Conservation (phyloP, 2,888 invertebrate species). For the Germaria angustata region DNA sequence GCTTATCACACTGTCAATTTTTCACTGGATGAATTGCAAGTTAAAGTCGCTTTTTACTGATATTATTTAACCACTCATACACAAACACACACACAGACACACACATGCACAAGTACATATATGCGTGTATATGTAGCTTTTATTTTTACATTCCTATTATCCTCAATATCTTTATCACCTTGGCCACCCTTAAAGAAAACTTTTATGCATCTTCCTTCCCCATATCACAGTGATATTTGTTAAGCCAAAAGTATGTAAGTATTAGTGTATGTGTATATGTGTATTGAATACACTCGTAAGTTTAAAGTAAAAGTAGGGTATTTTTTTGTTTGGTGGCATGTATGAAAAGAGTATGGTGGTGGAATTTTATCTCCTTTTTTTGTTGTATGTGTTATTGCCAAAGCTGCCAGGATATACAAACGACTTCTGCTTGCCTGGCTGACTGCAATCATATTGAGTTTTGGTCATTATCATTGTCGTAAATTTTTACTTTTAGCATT, state of each 20-base stretch:
- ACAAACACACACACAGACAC: no score
- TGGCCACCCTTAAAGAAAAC: slow-evolving; percentile 37
- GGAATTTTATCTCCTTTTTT: slow-evolving; percentile 56
- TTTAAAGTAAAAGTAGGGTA: slow-evolving; percentile 49
- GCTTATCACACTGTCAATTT: background rate
- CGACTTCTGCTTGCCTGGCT: slow-evolving; percentile 24
- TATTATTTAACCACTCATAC: background rate
- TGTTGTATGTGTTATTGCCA: slow-evolving; percentile 16
- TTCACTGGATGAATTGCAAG: slow-evolving; percentile 54
- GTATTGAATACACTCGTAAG: slow-evolving; percentile 11
- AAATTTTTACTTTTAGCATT: slow-evolving; percentile 65
- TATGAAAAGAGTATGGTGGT: slow-evolving; percentile 50
- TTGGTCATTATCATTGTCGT: slow-evolving; percentile 69
- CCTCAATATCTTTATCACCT: slow-evolving; percentile 6
- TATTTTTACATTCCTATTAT: slow-evolving; percentile 32
- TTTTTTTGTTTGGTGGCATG: slow-evolving; percentile 36
- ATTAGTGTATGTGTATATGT: background rate
- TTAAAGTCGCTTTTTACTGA: slow-evolving; percentile 25
- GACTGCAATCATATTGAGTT: slow-evolving; percentile 45
- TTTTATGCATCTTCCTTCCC: slow-evolving; percentile 43
- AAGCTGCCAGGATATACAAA: slow-evolving; percentile 29
- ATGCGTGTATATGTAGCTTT: slow-evolving; percentile 14
- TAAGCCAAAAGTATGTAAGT: background rate
- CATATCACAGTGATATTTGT: background rate
- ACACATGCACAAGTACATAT: background rate